Percentiles rank a stretch among this genome's conserved stretches.
These are phyloP conservation scores for Motacilla tschutschensis DNA, from an alignment of 2,113 vertebrate genomes.

Conservation along the genomic window DNA sequence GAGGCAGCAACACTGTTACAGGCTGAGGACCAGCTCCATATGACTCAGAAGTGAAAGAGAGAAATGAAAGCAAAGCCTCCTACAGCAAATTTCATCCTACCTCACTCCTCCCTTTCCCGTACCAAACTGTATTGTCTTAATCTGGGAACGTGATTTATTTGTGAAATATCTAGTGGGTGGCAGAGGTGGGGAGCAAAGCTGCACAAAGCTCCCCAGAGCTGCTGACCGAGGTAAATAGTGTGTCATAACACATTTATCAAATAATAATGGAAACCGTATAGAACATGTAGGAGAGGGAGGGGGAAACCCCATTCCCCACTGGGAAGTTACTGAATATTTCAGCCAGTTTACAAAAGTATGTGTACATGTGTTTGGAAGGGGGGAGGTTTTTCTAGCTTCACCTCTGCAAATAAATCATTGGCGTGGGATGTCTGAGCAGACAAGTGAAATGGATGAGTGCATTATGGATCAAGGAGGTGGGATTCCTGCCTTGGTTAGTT, in stretches of 20 bases:
- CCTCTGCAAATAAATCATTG: constrained; percentile 50
- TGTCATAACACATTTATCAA: constrained; percentile 72
- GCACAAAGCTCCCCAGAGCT: constrained; percentile 47
- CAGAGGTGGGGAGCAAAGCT: constrained; percentile 54
- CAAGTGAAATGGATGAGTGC: constrained; percentile 27
- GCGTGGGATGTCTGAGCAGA: constrained; percentile 10
- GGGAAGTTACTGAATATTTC: constrained; percentile 53
- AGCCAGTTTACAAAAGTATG: constrained; percentile 30
- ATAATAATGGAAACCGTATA: constrained; percentile 52
- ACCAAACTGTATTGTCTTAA: constrained; percentile 36
- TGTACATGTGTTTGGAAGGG: background rate
- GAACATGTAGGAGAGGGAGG: constrained; percentile 30
- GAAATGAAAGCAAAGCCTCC: background rate
- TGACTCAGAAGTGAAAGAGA: background rate
- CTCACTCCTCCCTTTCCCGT: background rate
- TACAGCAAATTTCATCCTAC: background rate
- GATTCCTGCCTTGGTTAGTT: background rate
- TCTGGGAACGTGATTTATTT: constrained; percentile 62
- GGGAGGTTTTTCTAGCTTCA: constrained; percentile 12
- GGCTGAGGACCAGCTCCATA: background rate
- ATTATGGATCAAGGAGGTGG: constrained; percentile 36
- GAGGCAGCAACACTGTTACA: background rate
- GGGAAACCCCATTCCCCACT: background rate
- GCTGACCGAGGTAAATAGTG: constrained; percentile 61
- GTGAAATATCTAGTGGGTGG: constrained; percentile 54